Conservation (phyloP, 2,888 invertebrate species). For the Ichneumon xanthorius region DNA sequence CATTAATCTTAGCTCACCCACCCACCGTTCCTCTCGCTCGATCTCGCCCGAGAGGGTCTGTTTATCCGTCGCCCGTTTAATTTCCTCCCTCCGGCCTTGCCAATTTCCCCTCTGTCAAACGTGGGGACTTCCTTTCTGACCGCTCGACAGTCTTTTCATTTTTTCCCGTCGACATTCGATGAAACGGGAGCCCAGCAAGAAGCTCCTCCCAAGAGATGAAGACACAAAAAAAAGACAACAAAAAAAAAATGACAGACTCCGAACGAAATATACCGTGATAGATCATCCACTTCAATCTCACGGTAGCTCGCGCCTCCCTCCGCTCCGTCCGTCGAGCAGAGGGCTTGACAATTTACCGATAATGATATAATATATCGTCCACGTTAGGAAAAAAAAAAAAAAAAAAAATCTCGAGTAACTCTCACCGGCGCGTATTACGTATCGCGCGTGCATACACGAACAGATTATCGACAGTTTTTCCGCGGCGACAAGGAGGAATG, state of each 20-base stretch:
- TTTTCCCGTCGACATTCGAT: conserved; percentile 37
- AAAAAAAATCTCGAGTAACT: not conserved
- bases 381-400: not conserved
- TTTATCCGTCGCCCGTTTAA: conserved; percentile 83
- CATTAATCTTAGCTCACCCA: conserved; percentile 78
- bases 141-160: not conserved
- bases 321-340: not conserved
- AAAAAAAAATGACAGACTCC: not conserved
- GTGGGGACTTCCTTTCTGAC: conserved; percentile 55
- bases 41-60: conserved; percentile 59
- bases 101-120: conserved; percentile 77
- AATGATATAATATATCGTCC: not conserved
- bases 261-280: conserved; percentile 1
- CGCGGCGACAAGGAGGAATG: not conserved
- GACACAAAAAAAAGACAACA: conserved; percentile 20
- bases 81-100: conserved; percentile 80
- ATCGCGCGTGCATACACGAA: not conserved
- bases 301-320: not conserved
- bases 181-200: not conserved
- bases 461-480: conserved; percentile 4
- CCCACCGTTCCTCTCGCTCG: conserved; percentile 16
- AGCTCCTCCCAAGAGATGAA: not conserved
- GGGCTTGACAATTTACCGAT: not conserved
- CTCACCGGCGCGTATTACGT: not conserved
- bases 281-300: not conserved